Evolutionary conservation across 2,888 invertebrate genomes (phyloP), one percentile per base, ranked within the genome.

Genomic region (Sturmia bella): DNA sequence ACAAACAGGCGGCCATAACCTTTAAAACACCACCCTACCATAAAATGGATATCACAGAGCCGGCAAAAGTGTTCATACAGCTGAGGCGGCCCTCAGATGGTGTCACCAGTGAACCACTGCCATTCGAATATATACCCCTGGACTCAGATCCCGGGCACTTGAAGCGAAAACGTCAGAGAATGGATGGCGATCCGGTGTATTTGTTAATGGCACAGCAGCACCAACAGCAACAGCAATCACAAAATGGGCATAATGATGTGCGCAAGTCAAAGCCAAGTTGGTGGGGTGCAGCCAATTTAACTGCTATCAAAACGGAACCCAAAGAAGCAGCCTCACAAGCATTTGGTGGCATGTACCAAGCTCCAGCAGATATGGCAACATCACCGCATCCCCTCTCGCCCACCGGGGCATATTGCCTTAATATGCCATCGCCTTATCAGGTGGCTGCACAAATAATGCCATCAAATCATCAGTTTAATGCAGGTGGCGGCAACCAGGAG

Each of bases 1-100:
- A 98, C 92, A 97, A 97, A 91, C 98, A 98, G 93, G 94, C 94
- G 81, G 97, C 96, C 84, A 96, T 97, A 87, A 93, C 94, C 86
- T 96, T 97, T 92, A 93, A 94, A 89, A 95, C 96, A 75, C 97
- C 97, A 15, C 92, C 94, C 52, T 97, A 97, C 91, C 93, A 92
- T 76, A 92, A 93, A 56, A 91, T 94, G n/a, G 93, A 94, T 86
- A 93, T 95, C 80, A 93, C 93, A 7, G 93, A 94, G 57, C 95
- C 96, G 19, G 95, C 96, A 17, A 94, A 94, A 89, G 97, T 96
- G 15, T 93, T 92, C 87, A 95, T 98, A 85, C 97, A 97, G 89
- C 92, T 98, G 84, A 93, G 94, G 89, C 93, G 98, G 86, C 95
- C 95, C 41, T 96, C 97, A 21, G 98, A 98, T 91, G 94, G 94